Evolutionary conservation across 2,888 invertebrate species (phyloP), one percentile per base, ranked within the genome.

Genomic region (Hecatera dysodea): DNA sequence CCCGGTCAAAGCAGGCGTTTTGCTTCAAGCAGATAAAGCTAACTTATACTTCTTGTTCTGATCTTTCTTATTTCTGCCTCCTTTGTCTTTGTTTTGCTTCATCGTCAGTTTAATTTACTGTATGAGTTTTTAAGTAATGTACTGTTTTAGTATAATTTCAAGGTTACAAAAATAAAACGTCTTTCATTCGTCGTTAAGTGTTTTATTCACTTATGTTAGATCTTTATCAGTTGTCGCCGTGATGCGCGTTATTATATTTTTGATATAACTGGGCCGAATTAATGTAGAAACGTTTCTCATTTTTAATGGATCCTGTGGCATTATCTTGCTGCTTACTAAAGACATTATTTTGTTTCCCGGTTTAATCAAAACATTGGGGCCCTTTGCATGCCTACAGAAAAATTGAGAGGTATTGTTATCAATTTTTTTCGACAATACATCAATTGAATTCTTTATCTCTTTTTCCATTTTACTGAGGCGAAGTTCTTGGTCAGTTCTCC

Each of bases 401-500:
- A 9, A 56, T 27, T 56, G 9, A 6, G n/a, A 39, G 11, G 17
- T n/a, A 27, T 36, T 36, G 11, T 27, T 39, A 27, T 56, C n/a
- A 55, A n/a, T 62, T 62, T 36, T 36, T 53, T 53, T 62, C 19
- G 55, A 55, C 33, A 62, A 24, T 24, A 15, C 8, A 36, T 24
- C 15, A 19, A 55, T 24, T 24, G 36, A 19, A 9, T 53, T 53
- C 9, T 39, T 39, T 17, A 63, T n/a, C 1, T 27, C 17, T 11
- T n/a, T 27, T 56, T 36, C n/a, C 7, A 27, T 55, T n/a, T 27
- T 39, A 27, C 17, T 56, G 6, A 63, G 39, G n/a, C 17, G 36
- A n/a, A 15, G 15, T n/a, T 63, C 24, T n/a, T 55, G 55, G 9
- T 63, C 55, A n/a, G 15, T 3, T 63, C 53, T 63, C 53, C 55